A percentile compares a stretch with the other conserved stretches of the same genome.
Evolutionary conservation across 2,888 invertebrate genomes (phyloP).

Genomic region (Zaprionus obscuricornis): DNA sequence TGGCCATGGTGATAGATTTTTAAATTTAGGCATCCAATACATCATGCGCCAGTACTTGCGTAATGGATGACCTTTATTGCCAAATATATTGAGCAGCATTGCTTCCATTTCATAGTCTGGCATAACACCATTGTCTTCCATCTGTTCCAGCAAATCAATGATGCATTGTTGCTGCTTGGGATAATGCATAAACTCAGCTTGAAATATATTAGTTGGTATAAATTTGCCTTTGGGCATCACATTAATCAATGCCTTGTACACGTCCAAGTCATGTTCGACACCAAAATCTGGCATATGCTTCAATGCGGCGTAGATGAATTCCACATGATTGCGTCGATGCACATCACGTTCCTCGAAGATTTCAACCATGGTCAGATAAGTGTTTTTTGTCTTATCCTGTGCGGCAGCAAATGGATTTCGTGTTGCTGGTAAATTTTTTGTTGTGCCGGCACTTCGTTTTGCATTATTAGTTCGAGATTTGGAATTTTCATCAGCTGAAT

Average conservation of each 20-base stretch:
- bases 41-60: conserved; percentile 92
- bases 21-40: conserved; percentile 98
- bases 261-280: conserved; percentile 93
- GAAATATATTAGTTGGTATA: conserved; percentile 91
- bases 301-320: conserved; percentile 96
- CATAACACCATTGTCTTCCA: conserved; percentile 97
- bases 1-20: conserved; percentile 93
- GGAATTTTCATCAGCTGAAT: neutral
- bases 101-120: conserved; percentile 95
- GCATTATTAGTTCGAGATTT: conserved; percentile 14
- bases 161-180: conserved; percentile 98
- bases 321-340: conserved; percentile 93
- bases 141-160: conserved; percentile 93
- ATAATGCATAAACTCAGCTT: conserved; percentile 96
- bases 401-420: conserved; percentile 77
- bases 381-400: conserved; percentile 84
- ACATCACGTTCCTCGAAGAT: conserved; percentile 88
- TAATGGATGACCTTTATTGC: conserved; percentile 88
- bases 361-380: conserved; percentile 89
- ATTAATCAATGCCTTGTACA: conserved; percentile 93
- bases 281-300: conserved; percentile 95
- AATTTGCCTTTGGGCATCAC: conserved; percentile 95
- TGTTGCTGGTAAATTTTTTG: conserved; percentile 67
- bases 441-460: conserved; percentile 19
- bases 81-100: conserved; percentile 93